A percentile compares a stretch with the other conserved stretches of the same genome.
Evolutionary conservation across 2,888 invertebrate species (phyloP).

Genomic region (Cremastobaeus sp.): DNA sequence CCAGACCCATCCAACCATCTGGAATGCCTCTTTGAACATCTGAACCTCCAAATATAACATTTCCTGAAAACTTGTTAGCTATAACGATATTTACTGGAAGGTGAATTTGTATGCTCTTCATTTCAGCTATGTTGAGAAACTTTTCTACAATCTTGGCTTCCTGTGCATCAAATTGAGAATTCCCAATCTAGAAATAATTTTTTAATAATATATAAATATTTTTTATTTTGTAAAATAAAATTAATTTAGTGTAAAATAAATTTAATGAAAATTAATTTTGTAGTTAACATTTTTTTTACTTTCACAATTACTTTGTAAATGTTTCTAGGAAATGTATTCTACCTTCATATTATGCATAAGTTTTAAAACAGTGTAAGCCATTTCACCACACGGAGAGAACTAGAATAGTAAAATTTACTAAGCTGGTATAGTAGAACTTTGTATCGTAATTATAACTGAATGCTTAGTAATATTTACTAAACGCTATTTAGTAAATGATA

Average conservation of each 20-base stretch:
- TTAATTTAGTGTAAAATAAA: too few species aligned
- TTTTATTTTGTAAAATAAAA: too few species aligned
- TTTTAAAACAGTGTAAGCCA: conserved; percentile 99
- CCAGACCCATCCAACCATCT: conserved; percentile 96
- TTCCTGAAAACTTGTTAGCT: conserved; percentile 96
- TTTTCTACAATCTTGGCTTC: conserved; percentile 96
- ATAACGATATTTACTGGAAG: conserved; percentile 97
- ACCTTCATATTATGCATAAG: conserved; percentile 93
- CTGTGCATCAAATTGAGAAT: conserved; percentile 95
- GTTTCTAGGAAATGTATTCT: not conserved
- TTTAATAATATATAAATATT: not conserved
- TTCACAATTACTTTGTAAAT: too few species aligned
- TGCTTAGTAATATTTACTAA: too few species aligned
- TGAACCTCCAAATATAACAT: conserved; percentile 88
- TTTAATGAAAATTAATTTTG: too few species aligned
- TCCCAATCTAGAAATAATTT: conserved; percentile 84
- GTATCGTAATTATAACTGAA: too few species aligned
- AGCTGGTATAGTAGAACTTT: too few species aligned
- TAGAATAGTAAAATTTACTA: too few species aligned
- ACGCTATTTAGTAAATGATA: too few species aligned
- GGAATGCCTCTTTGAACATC: conserved; percentile 92
- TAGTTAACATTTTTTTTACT: too few species aligned
- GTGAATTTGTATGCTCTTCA: conserved; percentile 94
- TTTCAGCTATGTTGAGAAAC: conserved; percentile 93
- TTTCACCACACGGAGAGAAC: too few species aligned